Evolutionary conservation across 2,113 vertebrate species (phyloP).

Genomic region (Oreotragus oreotragus): DNA sequence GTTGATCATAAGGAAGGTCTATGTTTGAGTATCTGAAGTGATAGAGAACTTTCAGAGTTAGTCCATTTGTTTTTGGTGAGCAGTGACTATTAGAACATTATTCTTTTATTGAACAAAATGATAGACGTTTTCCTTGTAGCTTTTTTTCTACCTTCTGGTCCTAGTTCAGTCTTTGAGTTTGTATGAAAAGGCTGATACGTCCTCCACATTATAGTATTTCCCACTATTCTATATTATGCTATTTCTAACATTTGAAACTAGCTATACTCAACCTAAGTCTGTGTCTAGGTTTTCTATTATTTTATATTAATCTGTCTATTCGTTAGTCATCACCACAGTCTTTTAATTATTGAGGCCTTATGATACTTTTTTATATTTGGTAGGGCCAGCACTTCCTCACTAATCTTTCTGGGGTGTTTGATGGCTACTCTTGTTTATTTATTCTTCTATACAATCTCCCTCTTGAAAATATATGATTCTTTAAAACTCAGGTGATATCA

Average conservation of each 20-base stretch:
- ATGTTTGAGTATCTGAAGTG: neutral
- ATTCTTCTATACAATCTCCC: neutral
- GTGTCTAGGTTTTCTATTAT: neutral
- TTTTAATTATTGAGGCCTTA: neutral
- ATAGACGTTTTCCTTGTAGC: neutral
- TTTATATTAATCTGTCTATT: neutral
- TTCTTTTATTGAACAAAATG: neutral
- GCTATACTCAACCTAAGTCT: neutral
- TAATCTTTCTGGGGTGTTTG: neutral
- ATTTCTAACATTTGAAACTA: neutral
- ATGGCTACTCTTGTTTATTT: neutral
- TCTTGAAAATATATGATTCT: conserved; percentile 10
- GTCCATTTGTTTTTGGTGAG: neutral
- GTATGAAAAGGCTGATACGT: neutral
- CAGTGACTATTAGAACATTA: neutral
- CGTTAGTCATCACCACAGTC: neutral
- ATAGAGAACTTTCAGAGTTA: neutral
- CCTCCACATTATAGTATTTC: neutral
- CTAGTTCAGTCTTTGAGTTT: neutral
- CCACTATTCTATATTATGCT: neutral
- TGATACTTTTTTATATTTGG: neutral
- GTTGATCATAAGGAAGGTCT: neutral
- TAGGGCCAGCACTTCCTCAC: neutral
- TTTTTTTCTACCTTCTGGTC: neutral
- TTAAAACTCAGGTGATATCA: neutral